These are phyloP conservation scores for Mimumesa dahlbomi DNA, from an alignment of 2,888 invertebrate genomes.

Conservation along the genomic window DNA sequence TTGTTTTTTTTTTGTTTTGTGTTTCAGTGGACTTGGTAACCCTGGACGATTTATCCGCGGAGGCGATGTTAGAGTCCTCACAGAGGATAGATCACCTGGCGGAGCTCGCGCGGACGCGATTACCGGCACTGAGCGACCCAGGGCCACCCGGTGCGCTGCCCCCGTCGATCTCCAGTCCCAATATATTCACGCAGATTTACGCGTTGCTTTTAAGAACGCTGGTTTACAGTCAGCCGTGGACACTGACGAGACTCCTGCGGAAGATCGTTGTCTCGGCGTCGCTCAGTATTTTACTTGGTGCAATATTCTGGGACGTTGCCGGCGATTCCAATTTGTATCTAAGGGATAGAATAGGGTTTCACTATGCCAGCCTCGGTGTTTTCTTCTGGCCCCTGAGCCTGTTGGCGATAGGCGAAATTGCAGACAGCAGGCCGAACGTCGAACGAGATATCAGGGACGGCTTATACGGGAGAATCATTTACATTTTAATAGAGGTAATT, in stretches of 20 bases:
- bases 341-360: constrained; percentile 92
- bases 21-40: constrained; percentile 94
- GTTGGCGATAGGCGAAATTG: constrained; percentile 78
- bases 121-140: constrained; percentile 84
- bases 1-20: constrained; percentile 65
- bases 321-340: constrained; percentile 87
- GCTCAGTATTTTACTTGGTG: constrained; percentile 91
- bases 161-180: constrained; percentile 84
- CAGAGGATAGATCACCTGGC: constrained; percentile 95
- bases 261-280: constrained; percentile 90
- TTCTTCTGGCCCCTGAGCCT: constrained; percentile 87
- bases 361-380: constrained; percentile 90
- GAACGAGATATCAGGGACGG: constrained; percentile 91
- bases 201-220: constrained; percentile 85
- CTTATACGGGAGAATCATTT: constrained; percentile 89
- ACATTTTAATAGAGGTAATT: constrained; percentile 90
- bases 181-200: constrained; percentile 86
- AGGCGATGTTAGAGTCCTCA: constrained; percentile 96
- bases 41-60: constrained; percentile 94
- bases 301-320: constrained; percentile 93
- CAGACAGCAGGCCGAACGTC: constrained; percentile 82
- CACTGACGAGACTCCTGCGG: constrained; percentile 89
- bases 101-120: constrained; percentile 88
- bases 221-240: constrained; percentile 92
- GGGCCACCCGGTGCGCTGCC: constrained; percentile 91